These are phyloP conservation scores for Drosophila nasuta DNA, from an alignment of 1,140 invertebrate genomes.

Conservation along the genomic window DNA sequence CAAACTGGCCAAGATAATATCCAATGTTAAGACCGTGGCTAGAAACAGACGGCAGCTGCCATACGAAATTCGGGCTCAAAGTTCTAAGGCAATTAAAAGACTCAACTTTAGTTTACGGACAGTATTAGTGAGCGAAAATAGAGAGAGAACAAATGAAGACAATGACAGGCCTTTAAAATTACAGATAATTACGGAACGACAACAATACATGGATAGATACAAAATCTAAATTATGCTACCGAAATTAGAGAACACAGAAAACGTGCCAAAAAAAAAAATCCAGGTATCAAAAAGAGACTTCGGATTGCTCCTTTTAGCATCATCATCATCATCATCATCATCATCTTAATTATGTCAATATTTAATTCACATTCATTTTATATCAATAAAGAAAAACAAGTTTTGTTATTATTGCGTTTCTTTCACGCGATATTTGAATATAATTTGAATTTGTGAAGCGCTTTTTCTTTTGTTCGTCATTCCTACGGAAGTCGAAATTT, in stretches of 20 bases:
- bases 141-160: not conserved
- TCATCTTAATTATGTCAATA: conserved; percentile 15
- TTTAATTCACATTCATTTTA: not conserved
- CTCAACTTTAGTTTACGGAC: not conserved
- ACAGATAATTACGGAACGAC: conserved; percentile 43
- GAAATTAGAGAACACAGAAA: conserved; percentile 18
- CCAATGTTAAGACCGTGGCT: conserved; percentile 37
- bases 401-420: conserved; percentile 10
- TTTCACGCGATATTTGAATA: conserved; percentile 23
- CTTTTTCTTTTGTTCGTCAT: not conserved
- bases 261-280: too few species aligned
- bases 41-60: conserved; percentile 43
- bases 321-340: conserved; percentile 22
- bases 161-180: conserved; percentile 24
- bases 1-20: conserved; percentile 21
- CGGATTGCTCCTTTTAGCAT: conserved; percentile 2
- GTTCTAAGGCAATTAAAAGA: conserved; percentile 52
- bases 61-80: conserved; percentile 16
- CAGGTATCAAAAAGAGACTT: not conserved
- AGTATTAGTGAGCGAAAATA: conserved; percentile 1
- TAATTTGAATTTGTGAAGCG: conserved; percentile 13
- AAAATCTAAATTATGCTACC: conserved; percentile 44
- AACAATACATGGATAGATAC: conserved; percentile 22
- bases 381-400: conserved; percentile 9
- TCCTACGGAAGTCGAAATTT: conserved; percentile 29